phyloP scores from a whole-genome alignment of 2,797 vertebrate species.

The Acomys russatus region DNA sequence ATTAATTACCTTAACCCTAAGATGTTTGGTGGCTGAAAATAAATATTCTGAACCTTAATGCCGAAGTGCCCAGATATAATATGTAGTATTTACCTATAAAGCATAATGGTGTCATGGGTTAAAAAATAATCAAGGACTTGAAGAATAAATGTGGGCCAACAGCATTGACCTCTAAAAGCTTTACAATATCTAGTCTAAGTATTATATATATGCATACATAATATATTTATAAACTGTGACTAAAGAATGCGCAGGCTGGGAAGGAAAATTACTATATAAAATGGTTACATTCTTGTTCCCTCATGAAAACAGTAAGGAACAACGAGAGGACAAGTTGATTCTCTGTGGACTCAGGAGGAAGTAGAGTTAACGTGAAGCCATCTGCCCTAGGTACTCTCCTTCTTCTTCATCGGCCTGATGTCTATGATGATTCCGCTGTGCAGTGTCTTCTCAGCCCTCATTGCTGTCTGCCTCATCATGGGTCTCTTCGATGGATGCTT shows the following conservation, averaged over 20 bases:
- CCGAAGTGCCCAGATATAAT: conserved; percentile 77
- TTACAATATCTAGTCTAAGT: conserved; percentile 30
- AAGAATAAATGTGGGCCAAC: conserved; percentile 41
- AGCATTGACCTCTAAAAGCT: background rate
- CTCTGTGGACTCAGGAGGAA: background rate
- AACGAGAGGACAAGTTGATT: background rate
- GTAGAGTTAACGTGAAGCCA: conserved; percentile 38
- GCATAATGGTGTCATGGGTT: conserved; percentile 69
- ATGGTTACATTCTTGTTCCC: background rate
- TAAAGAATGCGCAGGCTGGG: background rate
- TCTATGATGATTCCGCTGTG: conserved; percentile 99
- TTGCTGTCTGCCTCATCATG: conserved; percentile 97
- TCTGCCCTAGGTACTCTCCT: conserved; percentile 93
- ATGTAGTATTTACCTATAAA: conserved; percentile 28
- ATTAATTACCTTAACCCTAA: conserved; percentile 75
- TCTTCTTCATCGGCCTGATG: conserved; percentile 97
- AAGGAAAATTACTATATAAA: background rate
- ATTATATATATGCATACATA: background rate
- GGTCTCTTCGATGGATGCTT: conserved; percentile 98
- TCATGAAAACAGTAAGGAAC: background rate
- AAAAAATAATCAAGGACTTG: conserved; percentile 5
- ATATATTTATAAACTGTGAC: background rate
- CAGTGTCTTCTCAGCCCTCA: conserved; percentile 92
- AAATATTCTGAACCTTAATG: conserved; percentile 80
- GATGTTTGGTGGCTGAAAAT: conserved; percentile 77